A percentile compares a stretch with the other conserved stretches of the same genome.
These are phyloP conservation scores for Tenrec ecaudatus DNA, from an alignment of 2,113 vertebrate species.

Conservation along the genomic window DNA sequence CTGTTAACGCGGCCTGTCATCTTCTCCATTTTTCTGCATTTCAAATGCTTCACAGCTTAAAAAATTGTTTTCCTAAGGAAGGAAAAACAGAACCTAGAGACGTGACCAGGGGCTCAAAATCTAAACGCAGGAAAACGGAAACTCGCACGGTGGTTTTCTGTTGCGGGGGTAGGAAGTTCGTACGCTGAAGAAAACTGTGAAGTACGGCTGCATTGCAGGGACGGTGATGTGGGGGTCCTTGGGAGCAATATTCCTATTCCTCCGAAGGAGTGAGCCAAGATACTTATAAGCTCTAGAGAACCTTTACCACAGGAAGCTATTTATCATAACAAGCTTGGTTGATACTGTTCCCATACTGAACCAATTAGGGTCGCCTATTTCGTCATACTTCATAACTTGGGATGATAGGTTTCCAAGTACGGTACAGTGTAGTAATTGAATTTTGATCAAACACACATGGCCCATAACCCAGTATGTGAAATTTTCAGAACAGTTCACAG, in stretches of 20 bases:
- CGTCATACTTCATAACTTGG: constrained; percentile 94
- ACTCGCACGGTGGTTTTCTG: constrained; percentile 67
- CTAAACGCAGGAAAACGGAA: constrained; percentile 54
- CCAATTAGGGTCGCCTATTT: constrained; percentile 94
- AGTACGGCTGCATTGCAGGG: constrained; percentile 82
- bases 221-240: constrained; percentile 88
- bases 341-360: constrained; percentile 95
- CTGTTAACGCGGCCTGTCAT: neutral
- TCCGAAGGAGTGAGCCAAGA: constrained; percentile 89
- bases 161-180: constrained; percentile 74
- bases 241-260: constrained; percentile 88
- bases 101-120: constrained; percentile 40
- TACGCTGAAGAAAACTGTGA: constrained; percentile 80
- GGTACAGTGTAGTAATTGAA: constrained; percentile 94
- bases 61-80: neutral
- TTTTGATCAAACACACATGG: constrained; percentile 98
- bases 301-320: constrained; percentile 95
- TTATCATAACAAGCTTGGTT: constrained; percentile 94
- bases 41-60: constrained; percentile 16
- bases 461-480: constrained; percentile 92
- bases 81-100: neutral
- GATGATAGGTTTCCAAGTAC: constrained; percentile 92
- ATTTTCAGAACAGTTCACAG: constrained; percentile 92
- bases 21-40: constrained; percentile 8
- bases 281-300: constrained; percentile 91